Conservation (phyloP, 2,888 invertebrate species). For the Eledone cirrhosa region DNA sequence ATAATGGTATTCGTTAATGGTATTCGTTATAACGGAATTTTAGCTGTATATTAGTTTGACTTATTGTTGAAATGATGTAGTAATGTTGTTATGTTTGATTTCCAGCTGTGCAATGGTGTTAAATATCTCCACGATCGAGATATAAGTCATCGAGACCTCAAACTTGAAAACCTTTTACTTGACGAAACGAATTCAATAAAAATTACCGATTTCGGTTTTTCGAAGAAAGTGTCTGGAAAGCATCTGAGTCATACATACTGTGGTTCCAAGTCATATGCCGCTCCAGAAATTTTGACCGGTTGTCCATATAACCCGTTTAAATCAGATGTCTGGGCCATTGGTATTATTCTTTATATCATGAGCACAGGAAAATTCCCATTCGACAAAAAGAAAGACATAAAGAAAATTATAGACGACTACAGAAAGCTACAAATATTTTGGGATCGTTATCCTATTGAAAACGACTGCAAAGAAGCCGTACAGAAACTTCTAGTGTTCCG, state of each 20-base stretch:
- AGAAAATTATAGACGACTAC: constrained; percentile 62
- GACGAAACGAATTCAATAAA: constrained; percentile 67
- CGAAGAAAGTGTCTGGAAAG: constrained; percentile 55
- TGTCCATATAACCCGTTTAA: constrained; percentile 69
- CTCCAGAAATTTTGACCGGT: constrained; percentile 68
- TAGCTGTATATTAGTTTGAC: too few relatives aligned
- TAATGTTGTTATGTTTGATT: background rate
- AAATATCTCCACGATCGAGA: constrained; percentile 66
- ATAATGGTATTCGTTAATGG: too few relatives aligned
- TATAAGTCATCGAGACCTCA: constrained; percentile 69
- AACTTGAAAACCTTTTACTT: constrained; percentile 69
- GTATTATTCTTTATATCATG: constrained; percentile 68
- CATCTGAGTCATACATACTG: constrained; percentile 68
- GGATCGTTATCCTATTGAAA: constrained; percentile 37
- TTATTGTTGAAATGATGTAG: too few relatives aligned
- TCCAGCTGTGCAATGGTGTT: constrained; percentile 55
- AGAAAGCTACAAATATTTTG: constrained; percentile 57
- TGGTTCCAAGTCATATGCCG: constrained; percentile 69
- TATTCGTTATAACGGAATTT: too few relatives aligned
- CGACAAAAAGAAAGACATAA: constrained; percentile 66
- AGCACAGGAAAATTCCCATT: constrained; percentile 69
- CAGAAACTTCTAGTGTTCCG: background rate
- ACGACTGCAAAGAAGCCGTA: constrained; percentile 1
- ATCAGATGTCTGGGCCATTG: constrained; percentile 69
- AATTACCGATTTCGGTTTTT: constrained; percentile 69